Evolutionary conservation across 2,888 invertebrate species (phyloP).

Genomic region (Caenorhabditis doughertyi): DNA sequence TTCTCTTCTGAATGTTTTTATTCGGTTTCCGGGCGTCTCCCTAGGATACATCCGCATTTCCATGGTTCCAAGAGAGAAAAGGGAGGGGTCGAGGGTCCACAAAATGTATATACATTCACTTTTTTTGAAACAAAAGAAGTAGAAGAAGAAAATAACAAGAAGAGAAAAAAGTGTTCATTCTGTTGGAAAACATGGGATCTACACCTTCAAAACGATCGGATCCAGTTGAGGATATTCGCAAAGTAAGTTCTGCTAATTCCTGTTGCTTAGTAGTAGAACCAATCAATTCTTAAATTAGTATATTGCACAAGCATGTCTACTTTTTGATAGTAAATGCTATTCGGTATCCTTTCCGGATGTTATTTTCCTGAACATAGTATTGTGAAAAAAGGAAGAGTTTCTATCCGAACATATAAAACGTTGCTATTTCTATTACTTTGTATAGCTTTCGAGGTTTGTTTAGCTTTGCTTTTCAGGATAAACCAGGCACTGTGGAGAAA

Average conservation of each 20-base stretch:
- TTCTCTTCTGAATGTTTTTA: background rate
- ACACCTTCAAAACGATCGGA: conserved; percentile 53
- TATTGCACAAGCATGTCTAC: too few relatives aligned
- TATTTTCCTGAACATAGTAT: too few relatives aligned
- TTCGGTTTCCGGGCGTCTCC: conserved; percentile 23
- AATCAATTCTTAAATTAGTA: too few relatives aligned
- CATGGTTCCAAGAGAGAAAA: background rate
- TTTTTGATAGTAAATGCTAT: too few relatives aligned
- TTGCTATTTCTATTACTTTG: too few relatives aligned
- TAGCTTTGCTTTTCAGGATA: conserved; percentile 16
- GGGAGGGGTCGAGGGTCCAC: background rate
- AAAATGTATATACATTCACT: background rate
- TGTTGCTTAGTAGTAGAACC: too few relatives aligned
- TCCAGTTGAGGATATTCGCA: conserved; percentile 35
- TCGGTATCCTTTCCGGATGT: too few relatives aligned
- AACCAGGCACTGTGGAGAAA: conserved; percentile 51
- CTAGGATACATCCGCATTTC: conserved; percentile 6
- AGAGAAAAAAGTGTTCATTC: background rate
- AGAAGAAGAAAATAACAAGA: conserved; percentile 37
- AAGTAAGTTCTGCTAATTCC: conserved; percentile 31
- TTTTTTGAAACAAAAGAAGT: too few relatives aligned
- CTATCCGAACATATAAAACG: too few relatives aligned
- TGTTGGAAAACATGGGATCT: conserved; percentile 48
- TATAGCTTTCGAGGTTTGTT: too few relatives aligned
- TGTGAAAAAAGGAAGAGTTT: too few relatives aligned